Conservation (phyloP, 2,888 invertebrate species). For the Euspilapteryx auroguttella region DNA sequence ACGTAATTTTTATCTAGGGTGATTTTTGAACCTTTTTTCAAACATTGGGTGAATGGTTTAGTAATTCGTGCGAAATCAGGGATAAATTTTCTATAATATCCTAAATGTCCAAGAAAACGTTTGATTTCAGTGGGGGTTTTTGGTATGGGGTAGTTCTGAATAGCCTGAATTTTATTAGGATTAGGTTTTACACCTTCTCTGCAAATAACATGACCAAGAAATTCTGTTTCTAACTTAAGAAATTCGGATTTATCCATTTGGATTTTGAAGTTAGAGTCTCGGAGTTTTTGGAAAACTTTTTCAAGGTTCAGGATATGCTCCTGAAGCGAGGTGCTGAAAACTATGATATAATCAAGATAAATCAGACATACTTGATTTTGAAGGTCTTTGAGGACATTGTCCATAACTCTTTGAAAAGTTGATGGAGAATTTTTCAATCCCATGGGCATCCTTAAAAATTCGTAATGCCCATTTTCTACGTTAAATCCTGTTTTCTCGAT, state of each 20-base stretch:
- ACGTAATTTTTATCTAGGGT: neutral
- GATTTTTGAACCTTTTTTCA: slow-evolving; percentile 8
- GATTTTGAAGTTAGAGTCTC: no score
- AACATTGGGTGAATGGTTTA: slow-evolving; percentile 10
- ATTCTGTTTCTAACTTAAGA: no score
- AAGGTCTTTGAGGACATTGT: no score
- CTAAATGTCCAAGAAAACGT: slow-evolving; percentile 1
- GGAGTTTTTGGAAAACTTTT: no score
- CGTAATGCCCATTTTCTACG: no score
- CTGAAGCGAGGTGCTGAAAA: no score
- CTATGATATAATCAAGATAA: neutral
- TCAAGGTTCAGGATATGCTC: no score
- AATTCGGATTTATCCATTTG: no score
- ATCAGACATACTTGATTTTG: slow-evolving; percentile 1
- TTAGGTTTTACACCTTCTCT: slow-evolving; percentile 13
- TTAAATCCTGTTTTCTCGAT: slow-evolving; percentile 15
- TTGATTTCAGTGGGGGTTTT: slow-evolving; percentile 6
- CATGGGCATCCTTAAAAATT: no score
- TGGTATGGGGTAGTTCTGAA: slow-evolving; percentile 10
- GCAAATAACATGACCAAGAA: slow-evolving; percentile 9
- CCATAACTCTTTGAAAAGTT: no score
- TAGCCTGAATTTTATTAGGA: slow-evolving; percentile 10
- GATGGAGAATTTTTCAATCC: no score
- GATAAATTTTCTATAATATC: no score
- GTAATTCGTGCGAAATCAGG: slow-evolving; percentile 9